Conservation (phyloP, 1,140 invertebrate species). For the Octopus sinensis region DNA sequence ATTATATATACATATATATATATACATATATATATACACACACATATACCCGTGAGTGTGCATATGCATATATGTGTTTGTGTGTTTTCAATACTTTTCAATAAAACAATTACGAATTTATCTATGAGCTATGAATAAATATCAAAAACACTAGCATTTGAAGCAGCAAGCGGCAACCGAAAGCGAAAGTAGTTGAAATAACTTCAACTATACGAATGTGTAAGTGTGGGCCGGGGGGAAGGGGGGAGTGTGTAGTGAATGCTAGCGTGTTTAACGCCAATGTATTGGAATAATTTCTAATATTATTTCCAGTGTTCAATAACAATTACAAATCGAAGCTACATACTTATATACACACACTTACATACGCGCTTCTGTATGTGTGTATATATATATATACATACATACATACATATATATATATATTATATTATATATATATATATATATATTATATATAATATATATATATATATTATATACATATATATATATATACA, state of each 20-base stretch:
- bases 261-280: too few relatives aligned
- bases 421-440: background rate
- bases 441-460: background rate
- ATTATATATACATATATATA: background rate
- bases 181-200: background rate
- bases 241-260: background rate
- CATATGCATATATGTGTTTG: background rate
- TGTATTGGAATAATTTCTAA: too few relatives aligned
- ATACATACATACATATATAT: background rate
- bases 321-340: background rate
- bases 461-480: too few relatives aligned
- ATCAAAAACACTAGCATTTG: too few relatives aligned
- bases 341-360: background rate
- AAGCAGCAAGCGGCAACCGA: too few relatives aligned
- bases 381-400: background rate
- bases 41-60: background rate
- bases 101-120: too few relatives aligned
- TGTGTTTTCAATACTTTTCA: background rate
- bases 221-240: too few relatives aligned
- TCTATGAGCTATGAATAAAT: too few relatives aligned
- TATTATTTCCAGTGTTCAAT: too few relatives aligned
- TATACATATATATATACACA: background rate
- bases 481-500: too few relatives aligned
- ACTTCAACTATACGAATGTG: too few relatives aligned
- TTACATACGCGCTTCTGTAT: background rate